Conservation (phyloP, 2,797 vertebrate species). For the Anas bahamensis region DNA sequence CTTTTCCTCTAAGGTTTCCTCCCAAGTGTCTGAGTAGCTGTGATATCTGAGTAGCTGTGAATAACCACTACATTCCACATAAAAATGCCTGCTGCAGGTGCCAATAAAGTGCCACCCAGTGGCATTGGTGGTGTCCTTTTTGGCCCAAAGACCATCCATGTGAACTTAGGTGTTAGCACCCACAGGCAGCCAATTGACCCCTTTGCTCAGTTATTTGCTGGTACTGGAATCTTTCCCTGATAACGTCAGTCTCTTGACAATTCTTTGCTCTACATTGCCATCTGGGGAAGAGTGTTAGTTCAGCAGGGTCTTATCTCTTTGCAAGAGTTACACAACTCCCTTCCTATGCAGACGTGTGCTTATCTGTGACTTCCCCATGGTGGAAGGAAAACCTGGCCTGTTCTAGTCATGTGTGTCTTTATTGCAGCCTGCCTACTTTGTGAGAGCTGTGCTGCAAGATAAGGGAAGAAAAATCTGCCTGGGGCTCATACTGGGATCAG, state of each 20-base stretch:
- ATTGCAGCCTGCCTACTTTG: neutral
- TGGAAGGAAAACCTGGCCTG: neutral
- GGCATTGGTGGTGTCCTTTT: neutral
- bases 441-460: neutral
- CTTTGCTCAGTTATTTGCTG: neutral
- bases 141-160: accelerated
- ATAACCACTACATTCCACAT: neutral
- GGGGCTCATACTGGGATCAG: neutral
- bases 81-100: neutral
- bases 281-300: neutral
- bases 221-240: neutral
- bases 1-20: neutral
- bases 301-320: neutral
- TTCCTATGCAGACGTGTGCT: neutral
- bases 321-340: neutral
- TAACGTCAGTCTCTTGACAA: accelerated
- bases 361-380: neutral
- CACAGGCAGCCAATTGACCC: neutral
- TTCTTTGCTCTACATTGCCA: neutral
- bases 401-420: neutral
- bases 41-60: neutral
- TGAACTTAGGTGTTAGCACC: neutral
- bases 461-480: neutral
- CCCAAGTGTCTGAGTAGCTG: neutral
- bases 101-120: neutral